phyloP scores from a whole-genome alignment of 1,140 invertebrate genomes.

The Apis mellifera region DNA sequence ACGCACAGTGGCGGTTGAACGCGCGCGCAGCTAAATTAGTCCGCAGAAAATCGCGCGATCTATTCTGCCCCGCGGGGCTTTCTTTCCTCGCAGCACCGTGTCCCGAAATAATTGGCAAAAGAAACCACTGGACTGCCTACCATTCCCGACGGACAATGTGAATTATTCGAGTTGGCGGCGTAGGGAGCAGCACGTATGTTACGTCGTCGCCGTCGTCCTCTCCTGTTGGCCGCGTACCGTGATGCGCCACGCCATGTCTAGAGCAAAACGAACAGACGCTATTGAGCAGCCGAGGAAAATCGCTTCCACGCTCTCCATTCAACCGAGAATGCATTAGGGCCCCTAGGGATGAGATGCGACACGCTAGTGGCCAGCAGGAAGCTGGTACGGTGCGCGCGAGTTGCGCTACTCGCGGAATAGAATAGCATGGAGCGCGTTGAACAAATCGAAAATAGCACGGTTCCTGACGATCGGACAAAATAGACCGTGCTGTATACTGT shows the following conservation, averaged over 20 bases:
- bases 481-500: constrained; percentile 2
- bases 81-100: constrained; percentile 76
- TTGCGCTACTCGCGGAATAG: constrained; percentile 17
- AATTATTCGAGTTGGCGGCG: constrained; percentile 81
- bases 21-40: constrained; percentile 76
- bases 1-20: constrained; percentile 34
- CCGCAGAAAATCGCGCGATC: constrained; percentile 78
- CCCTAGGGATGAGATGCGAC: neutral
- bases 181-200: constrained; percentile 67
- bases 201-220: constrained; percentile 58
- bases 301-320: constrained; percentile 57
- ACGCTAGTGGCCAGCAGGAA: constrained; percentile 28
- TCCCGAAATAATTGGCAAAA: constrained; percentile 82
- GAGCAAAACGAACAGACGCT: constrained; percentile 49
- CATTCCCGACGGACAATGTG: constrained; percentile 81
- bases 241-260: constrained; percentile 31
- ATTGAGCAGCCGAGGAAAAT: constrained; percentile 56
- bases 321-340: constrained; percentile 44
- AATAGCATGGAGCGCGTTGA: constrained; percentile 13
- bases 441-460: constrained; percentile 50
- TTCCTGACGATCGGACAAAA: constrained; percentile 41
- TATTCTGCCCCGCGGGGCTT: constrained; percentile 76
- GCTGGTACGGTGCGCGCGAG: constrained; percentile 21
- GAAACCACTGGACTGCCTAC: constrained; percentile 75
- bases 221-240: constrained; percentile 40